Conservation (phyloP, 2,797 vertebrate genomes). For the Philypnodon macrostomus region DNA sequence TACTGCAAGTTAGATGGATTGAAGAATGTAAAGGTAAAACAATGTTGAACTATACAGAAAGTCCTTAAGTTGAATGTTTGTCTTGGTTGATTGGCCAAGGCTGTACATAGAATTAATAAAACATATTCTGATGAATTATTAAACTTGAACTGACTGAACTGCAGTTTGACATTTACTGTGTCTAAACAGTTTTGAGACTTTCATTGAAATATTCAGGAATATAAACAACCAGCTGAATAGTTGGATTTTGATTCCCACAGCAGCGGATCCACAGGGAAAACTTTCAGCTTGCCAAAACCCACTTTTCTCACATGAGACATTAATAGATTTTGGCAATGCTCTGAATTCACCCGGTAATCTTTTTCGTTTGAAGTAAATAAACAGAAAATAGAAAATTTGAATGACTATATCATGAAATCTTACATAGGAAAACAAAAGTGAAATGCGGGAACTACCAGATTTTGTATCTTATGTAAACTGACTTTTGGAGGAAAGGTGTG, state of each 20-base stretch:
- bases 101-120: not conserved
- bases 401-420: too few species aligned
- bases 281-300: constrained; percentile 16
- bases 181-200: constrained; percentile 6
- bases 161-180: constrained; percentile 1
- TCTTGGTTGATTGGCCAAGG: not conserved
- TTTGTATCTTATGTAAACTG: too few species aligned
- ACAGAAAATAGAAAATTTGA: constrained; percentile 1
- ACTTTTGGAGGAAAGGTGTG: too few species aligned
- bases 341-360: not conserved
- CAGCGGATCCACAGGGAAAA: constrained; percentile 17
- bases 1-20: constrained; percentile 1
- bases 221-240: constrained; percentile 22
- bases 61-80: too few species aligned
- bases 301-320: constrained; percentile 7
- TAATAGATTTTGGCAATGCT: constrained; percentile 14
- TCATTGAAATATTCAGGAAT: constrained; percentile 18
- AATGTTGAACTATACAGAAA: too few species aligned
- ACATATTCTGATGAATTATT: not conserved
- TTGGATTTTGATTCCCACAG: constrained; percentile 37
- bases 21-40: not conserved
- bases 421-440: too few species aligned
- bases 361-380: constrained; percentile 3
- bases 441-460: too few species aligned
- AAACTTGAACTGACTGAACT: not conserved